A percentile compares a stretch with the other conserved stretches of the same genome.
Conservation (phyloP, 2,113 vertebrate genomes). For the Brachyhypopomus gauderio region DNA sequence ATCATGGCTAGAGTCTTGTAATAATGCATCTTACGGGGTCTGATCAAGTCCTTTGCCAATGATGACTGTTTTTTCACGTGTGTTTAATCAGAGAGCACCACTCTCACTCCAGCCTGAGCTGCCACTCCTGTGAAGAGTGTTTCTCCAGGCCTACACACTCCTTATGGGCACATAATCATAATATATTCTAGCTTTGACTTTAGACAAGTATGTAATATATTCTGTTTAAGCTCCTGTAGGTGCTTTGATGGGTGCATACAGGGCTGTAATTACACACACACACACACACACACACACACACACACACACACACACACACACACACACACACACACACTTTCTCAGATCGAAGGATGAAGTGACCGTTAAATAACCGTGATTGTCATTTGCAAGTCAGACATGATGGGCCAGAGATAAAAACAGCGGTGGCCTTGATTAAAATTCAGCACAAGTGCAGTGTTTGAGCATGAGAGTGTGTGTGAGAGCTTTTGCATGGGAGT, state of each 20-base stretch:
- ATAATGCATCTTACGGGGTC: not conserved
- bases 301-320: not conserved
- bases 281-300: not conserved
- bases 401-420: slow-evolving; percentile 33
- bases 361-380: slow-evolving; percentile 48
- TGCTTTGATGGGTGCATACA: slow-evolving; percentile 40
- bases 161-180: not conserved
- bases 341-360: not conserved
- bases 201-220: slow-evolving; percentile 37
- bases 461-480: not conserved
- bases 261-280: slow-evolving; percentile 46
- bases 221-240: slow-evolving; percentile 34
- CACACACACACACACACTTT: not conserved
- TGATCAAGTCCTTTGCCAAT: not conserved
- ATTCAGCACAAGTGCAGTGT: slow-evolving; percentile 21
- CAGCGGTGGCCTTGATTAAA: slow-evolving; percentile 28
- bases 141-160: not conserved
- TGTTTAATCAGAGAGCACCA: not conserved
- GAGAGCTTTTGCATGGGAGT: no score
- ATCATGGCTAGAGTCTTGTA: no score
- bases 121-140: not conserved
- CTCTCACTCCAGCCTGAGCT: not conserved
- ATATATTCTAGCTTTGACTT: slow-evolving; percentile 27
- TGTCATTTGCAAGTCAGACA: slow-evolving; percentile 50
- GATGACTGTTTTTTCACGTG: not conserved